Evolutionary conservation across 2,888 invertebrate species (phyloP), one percentile per base, ranked within the genome.

Genomic region (Hirtodrosophila duncani): DNA sequence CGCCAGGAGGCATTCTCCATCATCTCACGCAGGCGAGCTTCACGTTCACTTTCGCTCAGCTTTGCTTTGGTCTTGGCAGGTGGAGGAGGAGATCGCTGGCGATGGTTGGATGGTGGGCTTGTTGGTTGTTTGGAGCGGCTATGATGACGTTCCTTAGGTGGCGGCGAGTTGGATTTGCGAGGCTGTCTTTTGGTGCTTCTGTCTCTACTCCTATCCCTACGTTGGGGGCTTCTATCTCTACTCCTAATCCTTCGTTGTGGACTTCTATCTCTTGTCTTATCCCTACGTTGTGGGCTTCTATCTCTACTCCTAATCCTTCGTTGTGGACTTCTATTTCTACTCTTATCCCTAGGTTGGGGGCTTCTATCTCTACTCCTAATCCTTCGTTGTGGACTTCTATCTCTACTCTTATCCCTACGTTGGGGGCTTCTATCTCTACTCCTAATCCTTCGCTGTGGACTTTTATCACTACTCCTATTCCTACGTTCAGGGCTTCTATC

Each of bases 1-100:
- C 92, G 89, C 88, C 90, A 89, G 1, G 87, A 86, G 0, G 96
- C 97, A 83, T 96, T 94, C 6, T 90, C 88, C 89, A 92, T 92
- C 97, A 97, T 97, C 85, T 94, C 95, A 36, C 88, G 89, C 30
- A 93, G 89, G 27, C 90, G 89, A 49, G 88, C 88, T 81, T 95
- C 93, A 67, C 91, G 91, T 78, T 94, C 94, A 56, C 89, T 89
- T 43, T 90, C 90, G 8, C 89, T 88, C 3, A 91, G 83, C 20
- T 78, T 78, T 0, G 58, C 21, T 61, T 84, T 86, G 51, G 4
- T 7, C 3, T 11, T 8, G 0, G 36, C 9, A 10, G 29, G 0
- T 10, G 39, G 7, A 11, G 41, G 6, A 6, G 10, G 2, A 13
- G 17, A 16, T 2, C 7, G 7, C 8, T 48, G 3, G 14, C 29